These are phyloP conservation scores for Phyllotreta striolata DNA, from an alignment of 2,888 invertebrate genomes.

Conservation along the genomic window DNA sequence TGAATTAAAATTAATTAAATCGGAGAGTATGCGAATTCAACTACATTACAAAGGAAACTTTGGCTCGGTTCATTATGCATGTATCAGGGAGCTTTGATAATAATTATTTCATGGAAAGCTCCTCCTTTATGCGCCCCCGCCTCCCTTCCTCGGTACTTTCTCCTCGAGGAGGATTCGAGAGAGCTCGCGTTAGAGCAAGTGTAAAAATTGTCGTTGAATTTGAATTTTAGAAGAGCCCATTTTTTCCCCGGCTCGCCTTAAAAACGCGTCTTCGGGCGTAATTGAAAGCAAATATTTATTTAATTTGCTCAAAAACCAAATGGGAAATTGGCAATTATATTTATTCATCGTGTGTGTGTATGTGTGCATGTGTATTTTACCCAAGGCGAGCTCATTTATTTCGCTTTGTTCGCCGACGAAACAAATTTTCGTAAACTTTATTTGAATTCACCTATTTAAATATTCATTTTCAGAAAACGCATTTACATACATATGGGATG, in stretches of 20 bases:
- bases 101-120: slow-evolving; percentile 27
- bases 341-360: slow-evolving; percentile 26
- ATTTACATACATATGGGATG: slow-evolving; percentile 63
- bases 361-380: slow-evolving; percentile 30
- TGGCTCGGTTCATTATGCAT: slow-evolving; percentile 30
- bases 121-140: slow-evolving; percentile 23
- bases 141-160: neutral
- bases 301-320: slow-evolving; percentile 29
- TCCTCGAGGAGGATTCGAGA: no score
- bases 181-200: neutral
- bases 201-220: neutral
- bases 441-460: slow-evolving; percentile 61
- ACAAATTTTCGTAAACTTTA: slow-evolving; percentile 61
- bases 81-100: slow-evolving; percentile 25
- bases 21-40: slow-evolving; percentile 31
- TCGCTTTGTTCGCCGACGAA: slow-evolving; percentile 57
- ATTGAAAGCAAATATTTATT: slow-evolving; percentile 40
- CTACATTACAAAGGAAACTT: slow-evolving; percentile 32
- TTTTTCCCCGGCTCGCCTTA: slow-evolving; percentile 17
- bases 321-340: slow-evolving; percentile 37
- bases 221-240: slow-evolving; percentile 4
- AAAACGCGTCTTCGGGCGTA: slow-evolving; percentile 26
- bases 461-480: slow-evolving; percentile 60
- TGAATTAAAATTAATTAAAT: slow-evolving; percentile 35
- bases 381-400: slow-evolving; percentile 52